Evolutionary conservation across 2,797 vertebrate species (phyloP), one percentile per base, ranked within the genome.

Genomic region (Paratrypauchen microcephalus): DNA sequence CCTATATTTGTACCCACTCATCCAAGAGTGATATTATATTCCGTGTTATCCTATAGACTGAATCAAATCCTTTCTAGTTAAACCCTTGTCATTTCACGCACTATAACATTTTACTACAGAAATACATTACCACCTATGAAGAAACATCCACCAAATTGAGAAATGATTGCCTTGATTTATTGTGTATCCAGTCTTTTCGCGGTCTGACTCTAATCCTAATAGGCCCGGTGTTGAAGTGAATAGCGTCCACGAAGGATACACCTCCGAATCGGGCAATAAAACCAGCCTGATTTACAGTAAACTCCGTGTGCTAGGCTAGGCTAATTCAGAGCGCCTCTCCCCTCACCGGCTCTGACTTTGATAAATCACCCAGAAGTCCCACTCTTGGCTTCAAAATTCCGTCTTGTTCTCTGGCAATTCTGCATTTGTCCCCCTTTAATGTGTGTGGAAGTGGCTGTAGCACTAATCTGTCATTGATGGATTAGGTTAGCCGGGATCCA

Each of bases 251-350:
- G 94, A 96, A 97, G 97, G 96, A 98, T 97, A 97, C 97, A 95
- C 96, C 96, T 97, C 96, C 98, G 98, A 98, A 98, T 99, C 97
- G 97, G 95, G 96, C 96, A 98, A 98, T 99, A 98, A 99, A 99
- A 98, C 96, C 97, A 95, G 95, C 97, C 95, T 99, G 97, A 99
- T 99, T 99, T 99, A 98, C 97, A 98, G 96, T 97, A 97, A 98
- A 98, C 97, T 98, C 24, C 24, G 96, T 94, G 97, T 96, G 96
- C 95, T 94, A 4, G 95, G 93, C 96, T 95, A 95, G 97, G 97
- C 96, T 96, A 95, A 98, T 96, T 98, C 93, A 94, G 95, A 96
- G 96, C 95, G 95, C 96, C 96, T 97, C 96, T 98, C 93, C 95
- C 95, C 96, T 96, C 95, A 96, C 94, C 93, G 93, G 93, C 95